Conservation (phyloP, 2,888 invertebrate species). For the Mesopsocus fuscifrons region DNA sequence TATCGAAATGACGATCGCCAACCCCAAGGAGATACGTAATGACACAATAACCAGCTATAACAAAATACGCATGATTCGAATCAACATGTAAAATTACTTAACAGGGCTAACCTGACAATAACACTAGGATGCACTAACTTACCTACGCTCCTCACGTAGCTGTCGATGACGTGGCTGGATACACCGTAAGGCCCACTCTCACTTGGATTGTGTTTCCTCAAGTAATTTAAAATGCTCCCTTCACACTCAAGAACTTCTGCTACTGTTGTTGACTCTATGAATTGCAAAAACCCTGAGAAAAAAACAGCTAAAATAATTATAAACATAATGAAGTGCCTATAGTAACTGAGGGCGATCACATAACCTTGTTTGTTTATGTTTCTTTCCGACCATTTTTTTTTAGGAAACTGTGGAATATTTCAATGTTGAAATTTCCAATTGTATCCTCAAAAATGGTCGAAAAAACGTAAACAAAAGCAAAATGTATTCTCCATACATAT, state of each 20-base stretch:
- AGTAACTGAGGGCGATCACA: no score
- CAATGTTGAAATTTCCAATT: no score
- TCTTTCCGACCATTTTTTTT: no score
- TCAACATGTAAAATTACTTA: no score
- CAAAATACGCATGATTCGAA: no score
- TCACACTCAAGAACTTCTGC: slow-evolving; percentile 78
- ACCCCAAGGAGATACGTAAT: slow-evolving; percentile 96
- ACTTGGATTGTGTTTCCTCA: slow-evolving; percentile 74
- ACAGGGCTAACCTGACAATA: no score
- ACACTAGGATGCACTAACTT: no score
- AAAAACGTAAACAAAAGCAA: no score
- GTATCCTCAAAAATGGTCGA: no score
- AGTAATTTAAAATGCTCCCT: slow-evolving; percentile 83
- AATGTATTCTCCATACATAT: slow-evolving; percentile 9
- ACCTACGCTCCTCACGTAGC: slow-evolving; percentile 85
- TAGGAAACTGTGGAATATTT: no score
- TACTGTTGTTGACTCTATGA: slow-evolving; percentile 79
- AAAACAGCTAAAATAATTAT: background rate
- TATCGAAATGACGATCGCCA: slow-evolving; percentile 94
- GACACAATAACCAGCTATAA: slow-evolving; percentile 94
- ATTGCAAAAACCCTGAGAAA: slow-evolving; percentile 67
- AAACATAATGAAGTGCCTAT: no score
- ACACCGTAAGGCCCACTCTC: slow-evolving; percentile 82
- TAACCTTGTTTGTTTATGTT: no score
- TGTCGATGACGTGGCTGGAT: slow-evolving; percentile 88